phyloP scores from a whole-genome alignment of 2,888 invertebrate species.

The Serripes groenlandicus region DNA sequence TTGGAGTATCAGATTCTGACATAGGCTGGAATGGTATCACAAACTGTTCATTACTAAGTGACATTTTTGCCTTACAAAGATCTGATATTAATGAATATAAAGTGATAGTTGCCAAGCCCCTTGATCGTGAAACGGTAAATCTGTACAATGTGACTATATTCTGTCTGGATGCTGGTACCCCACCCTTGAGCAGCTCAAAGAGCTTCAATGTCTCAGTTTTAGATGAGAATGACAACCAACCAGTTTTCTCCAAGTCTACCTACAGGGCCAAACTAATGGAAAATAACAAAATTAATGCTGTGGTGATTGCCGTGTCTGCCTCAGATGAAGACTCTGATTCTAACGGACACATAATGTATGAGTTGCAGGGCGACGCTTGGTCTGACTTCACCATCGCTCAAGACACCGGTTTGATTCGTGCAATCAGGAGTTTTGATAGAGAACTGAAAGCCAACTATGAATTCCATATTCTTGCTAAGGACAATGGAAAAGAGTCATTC shows the following conservation, averaged over 20 bases:
- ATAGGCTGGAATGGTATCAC: constrained; percentile 77
- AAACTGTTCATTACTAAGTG: constrained; percentile 67
- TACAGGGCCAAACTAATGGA: constrained; percentile 77
- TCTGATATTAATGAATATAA: constrained; percentile 76
- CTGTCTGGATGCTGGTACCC: constrained; percentile 81
- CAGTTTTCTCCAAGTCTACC: constrained; percentile 72
- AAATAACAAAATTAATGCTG: constrained; percentile 78
- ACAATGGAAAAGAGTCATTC: constrained; percentile 73
- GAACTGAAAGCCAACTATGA: constrained; percentile 71
- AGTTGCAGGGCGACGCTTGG: constrained; percentile 70
- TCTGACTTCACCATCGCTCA: constrained; percentile 73
- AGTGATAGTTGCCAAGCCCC: constrained; percentile 74
- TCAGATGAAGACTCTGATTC: constrained; percentile 76
- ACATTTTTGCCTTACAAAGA: constrained; percentile 74
- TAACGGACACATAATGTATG: constrained; percentile 75
- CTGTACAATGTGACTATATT: constrained; percentile 76
- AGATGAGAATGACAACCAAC: constrained; percentile 84
- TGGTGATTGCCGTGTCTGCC: constrained; percentile 77
- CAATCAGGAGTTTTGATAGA: constrained; percentile 76
- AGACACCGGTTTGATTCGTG: constrained; percentile 72
- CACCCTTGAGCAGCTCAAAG: constrained; percentile 73
- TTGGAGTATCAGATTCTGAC: constrained; percentile 83
- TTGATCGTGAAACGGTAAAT: constrained; percentile 79
- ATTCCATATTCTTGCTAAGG: constrained; percentile 76
- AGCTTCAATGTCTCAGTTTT: constrained; percentile 77